phyloP scores from a whole-genome alignment of 2,888 invertebrate genomes.

The Beris morrisii region DNA sequence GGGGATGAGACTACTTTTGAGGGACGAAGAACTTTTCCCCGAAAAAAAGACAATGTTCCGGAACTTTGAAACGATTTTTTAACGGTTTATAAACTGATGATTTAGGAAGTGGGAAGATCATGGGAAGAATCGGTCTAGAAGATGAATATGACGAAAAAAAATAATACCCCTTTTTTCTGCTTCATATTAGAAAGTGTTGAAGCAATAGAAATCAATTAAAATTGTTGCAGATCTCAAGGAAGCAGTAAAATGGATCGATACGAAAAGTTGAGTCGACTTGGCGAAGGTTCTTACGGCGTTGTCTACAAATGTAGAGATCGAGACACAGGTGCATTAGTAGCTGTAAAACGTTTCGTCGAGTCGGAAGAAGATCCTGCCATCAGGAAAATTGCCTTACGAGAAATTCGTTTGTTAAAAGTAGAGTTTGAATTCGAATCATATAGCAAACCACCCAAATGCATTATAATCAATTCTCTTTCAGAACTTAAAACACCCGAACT shows the following conservation, averaged over 20 bases:
- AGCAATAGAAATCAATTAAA: not conserved
- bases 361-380: slow-evolving; percentile 96
- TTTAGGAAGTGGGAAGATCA: too few species aligned
- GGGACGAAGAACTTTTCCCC: too few species aligned
- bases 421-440: not conserved
- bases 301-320: slow-evolving; percentile 96
- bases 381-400: slow-evolving; percentile 91
- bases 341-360: slow-evolving; percentile 96
- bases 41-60: too few species aligned
- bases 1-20: too few species aligned
- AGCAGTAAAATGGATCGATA: slow-evolving; percentile 91
- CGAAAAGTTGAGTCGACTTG: slow-evolving; percentile 90
- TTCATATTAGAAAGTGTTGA: too few species aligned
- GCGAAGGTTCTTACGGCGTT: slow-evolving; percentile 94
- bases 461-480: slow-evolving; percentile 54
- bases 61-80: too few species aligned
- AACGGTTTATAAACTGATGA: too few species aligned
- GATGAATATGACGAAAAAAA: too few species aligned
- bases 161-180: too few species aligned
- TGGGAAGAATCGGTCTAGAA: too few species aligned
- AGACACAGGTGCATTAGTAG: slow-evolving; percentile 91
- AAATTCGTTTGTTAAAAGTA: slow-evolving; percentile 93
- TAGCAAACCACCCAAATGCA: too few species aligned
- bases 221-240: slow-evolving; percentile 70
- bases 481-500: slow-evolving; percentile 97